These are phyloP conservation scores for Dendrolimus houi DNA, from an alignment of 2,888 invertebrate genomes.

Conservation along the genomic window DNA sequence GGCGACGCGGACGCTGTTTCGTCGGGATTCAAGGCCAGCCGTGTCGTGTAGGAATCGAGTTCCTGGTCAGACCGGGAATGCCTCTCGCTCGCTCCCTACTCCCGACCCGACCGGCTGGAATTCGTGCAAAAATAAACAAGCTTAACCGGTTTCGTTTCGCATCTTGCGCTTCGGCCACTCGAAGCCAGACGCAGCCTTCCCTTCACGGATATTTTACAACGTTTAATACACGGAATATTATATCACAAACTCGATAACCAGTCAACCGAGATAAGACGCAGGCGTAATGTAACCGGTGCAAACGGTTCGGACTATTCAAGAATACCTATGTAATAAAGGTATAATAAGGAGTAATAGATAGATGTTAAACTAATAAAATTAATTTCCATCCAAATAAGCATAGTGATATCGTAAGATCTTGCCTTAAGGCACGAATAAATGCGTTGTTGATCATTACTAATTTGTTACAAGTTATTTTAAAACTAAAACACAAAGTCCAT, in stretches of 20 bases:
- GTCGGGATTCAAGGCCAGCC: conserved; percentile 56
- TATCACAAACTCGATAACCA: conserved; percentile 20
- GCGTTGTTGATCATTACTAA: no score
- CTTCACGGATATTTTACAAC: conserved; percentile 35
- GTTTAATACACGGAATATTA: conserved; percentile 21
- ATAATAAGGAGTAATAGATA: no score
- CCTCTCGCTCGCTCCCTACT: conserved; percentile 54
- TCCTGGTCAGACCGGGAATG: conserved; percentile 58
- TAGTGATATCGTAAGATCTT: no score
- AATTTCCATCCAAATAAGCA: no score
- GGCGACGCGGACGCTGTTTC: conserved; percentile 20
- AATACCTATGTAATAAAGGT: no score
- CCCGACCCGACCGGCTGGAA: conserved; percentile 46
- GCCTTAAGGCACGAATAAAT: no score
- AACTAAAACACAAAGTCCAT: no score
- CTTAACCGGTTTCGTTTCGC: conserved; percentile 60
- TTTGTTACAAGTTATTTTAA: no score
- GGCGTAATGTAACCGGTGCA: no score
- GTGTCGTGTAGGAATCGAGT: conserved; percentile 47
- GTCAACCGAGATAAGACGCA: conserved; percentile 11
- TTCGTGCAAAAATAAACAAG: conserved; percentile 75
- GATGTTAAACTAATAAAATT: no score
- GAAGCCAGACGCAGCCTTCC: conserved; percentile 42
- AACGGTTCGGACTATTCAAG: no score
- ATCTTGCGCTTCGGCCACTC: conserved; percentile 52